Conservation (phyloP, 2,888 invertebrate genomes). For the Brenthis daphne region DNA sequence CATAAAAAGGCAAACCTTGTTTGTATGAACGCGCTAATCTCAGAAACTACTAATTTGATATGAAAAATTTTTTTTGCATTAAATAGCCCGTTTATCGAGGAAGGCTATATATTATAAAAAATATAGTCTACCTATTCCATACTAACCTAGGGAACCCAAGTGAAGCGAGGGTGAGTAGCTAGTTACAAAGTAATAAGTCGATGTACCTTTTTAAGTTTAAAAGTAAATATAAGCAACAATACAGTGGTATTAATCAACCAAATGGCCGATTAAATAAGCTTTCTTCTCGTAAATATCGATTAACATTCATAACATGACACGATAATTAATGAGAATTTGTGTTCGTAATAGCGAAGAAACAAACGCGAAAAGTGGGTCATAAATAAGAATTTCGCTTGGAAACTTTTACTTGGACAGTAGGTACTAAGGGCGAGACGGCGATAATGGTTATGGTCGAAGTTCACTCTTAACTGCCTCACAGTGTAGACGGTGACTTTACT, state of each 20-base stretch:
- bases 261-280: constrained; percentile 11
- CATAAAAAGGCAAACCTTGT: too few relatives aligned
- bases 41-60: too few relatives aligned
- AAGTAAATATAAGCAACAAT: background rate
- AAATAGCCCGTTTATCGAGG: too few relatives aligned
- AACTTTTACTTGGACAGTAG: constrained; percentile 35
- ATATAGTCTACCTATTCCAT: too few relatives aligned
- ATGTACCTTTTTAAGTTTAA: background rate
- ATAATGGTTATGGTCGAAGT: constrained; percentile 79
- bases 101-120: too few relatives aligned
- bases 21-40: too few relatives aligned
- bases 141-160: too few relatives aligned
- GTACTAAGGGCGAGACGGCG: constrained; percentile 64
- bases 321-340: constrained; percentile 36
- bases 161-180: too few relatives aligned
- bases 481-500: constrained; percentile 35
- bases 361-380: constrained; percentile 31
- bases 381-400: constrained; percentile 38
- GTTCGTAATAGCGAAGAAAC: constrained; percentile 27
- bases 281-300: constrained; percentile 26
- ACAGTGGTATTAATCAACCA: background rate
- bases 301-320: constrained; percentile 31
- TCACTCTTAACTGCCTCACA: constrained; percentile 60
- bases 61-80: too few relatives aligned
- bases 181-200: too few relatives aligned